Conservation (phyloP, 1,140 invertebrate species). For the Megathymus violae region DNA sequence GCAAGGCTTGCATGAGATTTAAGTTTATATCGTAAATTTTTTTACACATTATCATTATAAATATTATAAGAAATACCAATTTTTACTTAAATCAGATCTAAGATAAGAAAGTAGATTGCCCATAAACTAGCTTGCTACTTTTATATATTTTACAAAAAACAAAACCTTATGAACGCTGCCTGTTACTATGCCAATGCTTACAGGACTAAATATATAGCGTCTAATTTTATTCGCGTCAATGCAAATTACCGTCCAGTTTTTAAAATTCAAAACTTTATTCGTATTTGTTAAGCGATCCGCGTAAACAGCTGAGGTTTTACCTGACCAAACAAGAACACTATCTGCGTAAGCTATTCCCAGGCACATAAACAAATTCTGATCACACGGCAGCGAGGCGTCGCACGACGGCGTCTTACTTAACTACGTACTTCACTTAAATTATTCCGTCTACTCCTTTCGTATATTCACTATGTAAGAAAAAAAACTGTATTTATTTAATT, state of each 20-base stretch:
- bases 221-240: slow-evolving; percentile 65
- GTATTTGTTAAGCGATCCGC: slow-evolving; percentile 73
- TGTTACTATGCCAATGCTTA: too few species aligned
- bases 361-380: slow-evolving; percentile 79
- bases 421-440: slow-evolving; percentile 49
- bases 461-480: slow-evolving; percentile 5
- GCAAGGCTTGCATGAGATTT: too few species aligned
- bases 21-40: too few species aligned
- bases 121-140: too few species aligned
- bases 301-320: slow-evolving; percentile 77
- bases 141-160: too few species aligned
- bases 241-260: slow-evolving; percentile 62
- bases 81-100: too few species aligned
- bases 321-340: slow-evolving; percentile 72
- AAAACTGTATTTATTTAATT: background rate
- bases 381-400: slow-evolving; percentile 62
- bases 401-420: slow-evolving; percentile 48
- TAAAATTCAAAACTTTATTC: slow-evolving; percentile 75
- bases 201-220: slow-evolving; percentile 32
- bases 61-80: too few species aligned
- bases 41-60: too few species aligned
- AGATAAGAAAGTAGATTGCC: too few species aligned
- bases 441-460: slow-evolving; percentile 24
- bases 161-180: too few species aligned
- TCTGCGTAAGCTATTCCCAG: slow-evolving; percentile 72